Base-by-base conservation (phyloP, 2,797 vertebrate genomes). In the Cichlasoma orientale region DNA sequence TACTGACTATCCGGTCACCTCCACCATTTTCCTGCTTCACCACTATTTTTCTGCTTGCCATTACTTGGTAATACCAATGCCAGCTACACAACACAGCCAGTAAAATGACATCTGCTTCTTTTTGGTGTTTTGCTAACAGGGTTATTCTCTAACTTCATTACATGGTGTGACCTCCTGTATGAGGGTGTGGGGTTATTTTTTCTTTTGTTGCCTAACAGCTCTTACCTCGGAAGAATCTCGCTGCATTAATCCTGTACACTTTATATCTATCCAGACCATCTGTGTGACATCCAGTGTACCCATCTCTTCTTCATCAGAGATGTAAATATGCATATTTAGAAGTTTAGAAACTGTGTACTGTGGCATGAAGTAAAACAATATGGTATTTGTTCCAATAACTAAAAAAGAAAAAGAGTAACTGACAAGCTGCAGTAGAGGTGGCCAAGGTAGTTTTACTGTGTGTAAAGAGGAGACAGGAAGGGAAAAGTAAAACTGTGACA, bases 281-380 rank as follows among this genome's bases (percentile, higher is more conserved):
- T 77, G 71, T 78, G 73, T 79, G 33, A 69, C 82, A 75, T 87
- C 76, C 72, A 78, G 47, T 31, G 21, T 75, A 78, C 73, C 79
- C 83, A 81, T 83, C 85, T 84, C 87, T 89, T 82, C 59, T 83
- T 61, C 77, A 79, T 70, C 31, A 16, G 86, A 90, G 72, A 85
- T 93, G 87, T 92, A 92, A 85, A 92, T 94, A 91, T 79, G 79
- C 63, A 52, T 89, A 92, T 88, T 85, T 88, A 91, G 82, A 92
- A 86, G 84, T 87, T 82, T 90, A 88, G 86, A 84, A 89, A 86
- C 73, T 90, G 84, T 90, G 90, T 91, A 77, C 84, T 88, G 93
- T 94, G 89, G 93, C 92, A 92, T 94, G 92, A 91, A 90, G 90
- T 92, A 87, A 87, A 76, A 84, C 72, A 76, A 78, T 84, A 79